Conservation (phyloP, 2,888 invertebrate genomes). For the Dasypogon diadema region DNA sequence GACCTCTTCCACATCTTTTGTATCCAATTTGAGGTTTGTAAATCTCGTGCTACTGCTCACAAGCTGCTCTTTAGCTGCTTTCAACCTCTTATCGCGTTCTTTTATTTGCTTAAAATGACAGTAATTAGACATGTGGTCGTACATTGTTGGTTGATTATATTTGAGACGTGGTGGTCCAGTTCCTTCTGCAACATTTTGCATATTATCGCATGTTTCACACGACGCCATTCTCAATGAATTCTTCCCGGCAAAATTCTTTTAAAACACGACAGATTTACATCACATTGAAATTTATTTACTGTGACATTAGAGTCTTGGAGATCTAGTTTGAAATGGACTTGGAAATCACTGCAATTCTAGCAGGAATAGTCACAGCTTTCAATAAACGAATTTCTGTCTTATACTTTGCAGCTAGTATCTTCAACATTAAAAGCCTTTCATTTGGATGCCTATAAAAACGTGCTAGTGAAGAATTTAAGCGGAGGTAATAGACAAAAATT, state of each 20-base stretch:
- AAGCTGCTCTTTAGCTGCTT: slow-evolving; percentile 57
- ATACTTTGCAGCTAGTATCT: slow-evolving; percentile 60
- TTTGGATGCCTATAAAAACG: slow-evolving; percentile 64
- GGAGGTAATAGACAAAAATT: slow-evolving; percentile 84
- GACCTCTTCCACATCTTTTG: slow-evolving; percentile 53
- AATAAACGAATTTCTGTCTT: not conserved
- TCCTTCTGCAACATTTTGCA: slow-evolving; percentile 56
- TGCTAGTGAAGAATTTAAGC: slow-evolving; percentile 67
- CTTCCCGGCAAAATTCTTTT: not conserved
- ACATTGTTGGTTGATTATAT: slow-evolving; percentile 60
- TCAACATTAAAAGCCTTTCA: slow-evolving; percentile 65
- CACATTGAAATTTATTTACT: not conserved
- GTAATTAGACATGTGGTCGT: slow-evolving; percentile 61
- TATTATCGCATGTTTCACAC: slow-evolving; percentile 60
- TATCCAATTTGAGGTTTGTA: slow-evolving; percentile 57
- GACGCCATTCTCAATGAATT: slow-evolving; percentile 54
- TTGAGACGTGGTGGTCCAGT: slow-evolving; percentile 58
- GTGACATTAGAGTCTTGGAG: not conserved
- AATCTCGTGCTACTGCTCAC: slow-evolving; percentile 59
- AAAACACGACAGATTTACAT: not conserved
- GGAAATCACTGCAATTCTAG: not conserved
- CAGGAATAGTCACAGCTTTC: not conserved
- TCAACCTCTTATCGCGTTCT: slow-evolving; percentile 55
- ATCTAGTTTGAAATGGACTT: not conserved
- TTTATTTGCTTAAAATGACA: slow-evolving; percentile 59